Conservation (phyloP, 2,113 vertebrate genomes). For the Saguinus imperator region DNA sequence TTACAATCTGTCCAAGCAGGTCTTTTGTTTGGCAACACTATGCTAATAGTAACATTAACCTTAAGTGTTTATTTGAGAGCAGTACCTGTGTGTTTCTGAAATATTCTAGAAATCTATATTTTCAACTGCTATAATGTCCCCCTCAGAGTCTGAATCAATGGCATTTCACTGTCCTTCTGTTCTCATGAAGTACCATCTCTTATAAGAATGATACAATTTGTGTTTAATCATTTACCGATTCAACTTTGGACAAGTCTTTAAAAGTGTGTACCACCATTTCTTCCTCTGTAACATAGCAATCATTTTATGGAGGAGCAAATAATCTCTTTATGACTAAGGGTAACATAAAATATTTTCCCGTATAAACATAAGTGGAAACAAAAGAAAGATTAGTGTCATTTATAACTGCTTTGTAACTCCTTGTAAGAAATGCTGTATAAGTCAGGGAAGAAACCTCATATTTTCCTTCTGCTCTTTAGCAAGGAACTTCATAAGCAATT, state of each 20-base stretch:
- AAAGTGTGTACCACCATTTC: neutral
- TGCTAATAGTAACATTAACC: constrained; percentile 19
- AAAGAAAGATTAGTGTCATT: neutral
- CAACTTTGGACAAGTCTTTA: neutral
- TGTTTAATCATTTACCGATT: neutral
- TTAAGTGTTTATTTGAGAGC: neutral
- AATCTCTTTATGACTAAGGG: neutral
- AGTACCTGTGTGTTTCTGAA: neutral
- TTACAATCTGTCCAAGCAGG: constrained; percentile 19
- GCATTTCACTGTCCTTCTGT: neutral
- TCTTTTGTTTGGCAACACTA: neutral
- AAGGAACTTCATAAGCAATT: neutral
- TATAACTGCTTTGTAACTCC: neutral
- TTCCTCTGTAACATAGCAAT: neutral
- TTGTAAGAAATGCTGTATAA: neutral
- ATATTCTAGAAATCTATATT: neutral
- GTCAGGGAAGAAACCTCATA: neutral
- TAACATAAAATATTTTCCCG: neutral
- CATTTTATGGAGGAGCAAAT: neutral
- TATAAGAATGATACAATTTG: neutral
- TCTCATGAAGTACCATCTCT: neutral
- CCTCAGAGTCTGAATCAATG: neutral
- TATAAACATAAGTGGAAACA: constrained; percentile 1
- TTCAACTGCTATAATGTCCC: neutral
- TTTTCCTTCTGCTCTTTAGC: neutral